These are phyloP conservation scores for Cynodonichthys magdalenae DNA, from an alignment of 2,797 vertebrate genomes.

Conservation along the genomic window DNA sequence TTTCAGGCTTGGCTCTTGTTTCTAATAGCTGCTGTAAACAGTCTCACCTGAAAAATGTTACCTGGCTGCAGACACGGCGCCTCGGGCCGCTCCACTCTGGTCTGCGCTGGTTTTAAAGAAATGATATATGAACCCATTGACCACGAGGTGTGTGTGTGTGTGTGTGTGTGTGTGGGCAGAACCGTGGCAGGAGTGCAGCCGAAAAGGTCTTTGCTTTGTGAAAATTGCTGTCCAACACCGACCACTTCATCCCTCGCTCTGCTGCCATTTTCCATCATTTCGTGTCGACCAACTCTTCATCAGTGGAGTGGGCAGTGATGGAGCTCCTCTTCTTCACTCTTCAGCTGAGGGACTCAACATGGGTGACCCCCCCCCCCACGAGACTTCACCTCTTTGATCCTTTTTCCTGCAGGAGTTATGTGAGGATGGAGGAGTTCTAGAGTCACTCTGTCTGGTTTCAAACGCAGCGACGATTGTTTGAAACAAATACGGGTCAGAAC, in stretches of 20 bases:
- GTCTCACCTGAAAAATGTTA: constrained; percentile 35
- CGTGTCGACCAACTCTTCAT: constrained; percentile 37
- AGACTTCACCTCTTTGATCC: constrained; percentile 49
- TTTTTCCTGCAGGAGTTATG: constrained; percentile 50
- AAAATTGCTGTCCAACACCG: constrained; percentile 22
- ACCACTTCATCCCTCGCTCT: constrained; percentile 24
- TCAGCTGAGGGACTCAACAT: constrained; percentile 49
- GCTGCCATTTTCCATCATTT: constrained; percentile 30
- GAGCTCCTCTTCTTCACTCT: constrained; percentile 35
- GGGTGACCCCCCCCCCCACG: constrained; percentile 40
- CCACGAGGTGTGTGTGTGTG: background rate
- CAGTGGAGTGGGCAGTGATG: constrained; percentile 41
- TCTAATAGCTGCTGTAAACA: background rate
- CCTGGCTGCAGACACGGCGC: constrained; percentile 24
- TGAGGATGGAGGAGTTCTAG: background rate
- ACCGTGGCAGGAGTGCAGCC: constrained; percentile 26
- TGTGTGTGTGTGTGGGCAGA: background rate
- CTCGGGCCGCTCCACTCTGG: constrained; percentile 28
- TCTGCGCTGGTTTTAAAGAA: constrained; percentile 43
- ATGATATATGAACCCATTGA: constrained; percentile 54
- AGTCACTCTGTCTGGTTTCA: constrained; percentile 47
- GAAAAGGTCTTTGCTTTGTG: constrained; percentile 39
- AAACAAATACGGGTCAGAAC: constrained; percentile 53
- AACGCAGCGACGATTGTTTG: constrained; percentile 23
- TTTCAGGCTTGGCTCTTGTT: background rate